Percentiles rank a stretch among this genome's conserved stretches.
Conservation (phyloP, 92 coral and sea anemone genomes). For the Heliopora coerulea region DNA sequence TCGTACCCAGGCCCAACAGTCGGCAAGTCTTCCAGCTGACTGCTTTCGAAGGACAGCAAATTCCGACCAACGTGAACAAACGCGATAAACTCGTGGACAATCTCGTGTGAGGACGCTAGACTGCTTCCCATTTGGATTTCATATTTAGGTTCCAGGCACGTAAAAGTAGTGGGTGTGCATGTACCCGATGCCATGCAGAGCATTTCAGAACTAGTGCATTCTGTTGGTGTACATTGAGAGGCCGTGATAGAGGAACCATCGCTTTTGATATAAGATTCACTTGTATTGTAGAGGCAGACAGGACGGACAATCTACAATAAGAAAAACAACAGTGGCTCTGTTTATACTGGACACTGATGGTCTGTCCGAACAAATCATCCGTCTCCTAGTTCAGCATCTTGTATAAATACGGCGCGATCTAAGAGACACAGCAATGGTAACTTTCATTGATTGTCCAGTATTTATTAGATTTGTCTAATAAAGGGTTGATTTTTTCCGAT, state of each 20-base stretch:
- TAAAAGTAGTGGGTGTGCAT: background rate
- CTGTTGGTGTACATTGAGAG: background rate
- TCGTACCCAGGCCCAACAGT: conserved; percentile 23
- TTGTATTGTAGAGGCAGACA: conserved; percentile 11
- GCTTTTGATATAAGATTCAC: conserved; percentile 14
- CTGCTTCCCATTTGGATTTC: background rate
- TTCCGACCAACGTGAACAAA: conserved; percentile 2
- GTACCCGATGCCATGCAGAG: background rate
- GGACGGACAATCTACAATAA: conserved; percentile 8
- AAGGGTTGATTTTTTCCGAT: no score
- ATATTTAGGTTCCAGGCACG: background rate
- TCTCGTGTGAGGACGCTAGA: conserved; percentile 11
- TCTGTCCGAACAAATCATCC: no score
- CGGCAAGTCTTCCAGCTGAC: conserved; percentile 7
- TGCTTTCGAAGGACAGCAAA: conserved; percentile 1
- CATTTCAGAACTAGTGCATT: background rate
- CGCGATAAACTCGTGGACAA: conserved; percentile 28
- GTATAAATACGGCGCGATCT: no score
- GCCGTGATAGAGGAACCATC: conserved; percentile 10
- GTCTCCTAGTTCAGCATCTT: no score
- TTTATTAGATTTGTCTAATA: no score
- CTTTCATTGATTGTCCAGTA: no score
- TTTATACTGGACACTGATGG: no score
- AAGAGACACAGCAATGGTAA: no score
- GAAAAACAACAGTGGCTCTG: background rate